Conservation (phyloP, 2,888 invertebrate species). For the Altica lythri region DNA sequence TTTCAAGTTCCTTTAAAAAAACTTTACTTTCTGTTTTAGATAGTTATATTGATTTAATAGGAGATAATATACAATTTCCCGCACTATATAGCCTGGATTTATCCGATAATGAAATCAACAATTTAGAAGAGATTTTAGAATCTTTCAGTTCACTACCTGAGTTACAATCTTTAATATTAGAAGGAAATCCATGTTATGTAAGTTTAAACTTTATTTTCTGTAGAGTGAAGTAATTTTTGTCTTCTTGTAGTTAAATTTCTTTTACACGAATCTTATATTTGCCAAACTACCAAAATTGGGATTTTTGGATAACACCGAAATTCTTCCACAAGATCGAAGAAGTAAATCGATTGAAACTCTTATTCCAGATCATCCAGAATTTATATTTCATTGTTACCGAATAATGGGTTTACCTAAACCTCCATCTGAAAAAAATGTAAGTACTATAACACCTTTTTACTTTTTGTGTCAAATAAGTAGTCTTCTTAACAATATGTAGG, state of each 20-base stretch:
- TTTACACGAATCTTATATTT: slow-evolving; percentile 49
- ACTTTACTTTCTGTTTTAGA: slow-evolving; percentile 42
- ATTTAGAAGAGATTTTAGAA: slow-evolving; percentile 56
- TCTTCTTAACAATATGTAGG: neutral
- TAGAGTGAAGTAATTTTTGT: neutral
- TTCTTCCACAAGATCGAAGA: slow-evolving; percentile 51
- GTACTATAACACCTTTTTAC: neutral
- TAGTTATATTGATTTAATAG: slow-evolving; percentile 48
- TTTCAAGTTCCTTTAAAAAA: neutral
- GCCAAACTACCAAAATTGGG: neutral
- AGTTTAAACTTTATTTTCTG: slow-evolving; percentile 34
- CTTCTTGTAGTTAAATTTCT: slow-evolving; percentile 56
- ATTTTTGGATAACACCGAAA: slow-evolving; percentile 42
- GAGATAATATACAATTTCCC: slow-evolving; percentile 34
- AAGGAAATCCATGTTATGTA: slow-evolving; percentile 67
- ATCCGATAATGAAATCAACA: slow-evolving; percentile 64
- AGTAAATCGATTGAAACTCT: slow-evolving; percentile 46
- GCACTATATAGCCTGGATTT: slow-evolving; percentile 57
- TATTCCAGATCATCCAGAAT: slow-evolving; percentile 56
- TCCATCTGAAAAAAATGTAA: slow-evolving; percentile 57
- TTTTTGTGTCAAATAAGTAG: neutral
- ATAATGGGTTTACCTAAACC: slow-evolving; percentile 62
- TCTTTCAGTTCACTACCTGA: slow-evolving; percentile 53
- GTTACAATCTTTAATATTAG: slow-evolving; percentile 58
- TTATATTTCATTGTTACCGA: slow-evolving; percentile 60